phyloP scores from a whole-genome alignment of 2,888 invertebrate genomes.

The Polydrusus tereticollis region DNA sequence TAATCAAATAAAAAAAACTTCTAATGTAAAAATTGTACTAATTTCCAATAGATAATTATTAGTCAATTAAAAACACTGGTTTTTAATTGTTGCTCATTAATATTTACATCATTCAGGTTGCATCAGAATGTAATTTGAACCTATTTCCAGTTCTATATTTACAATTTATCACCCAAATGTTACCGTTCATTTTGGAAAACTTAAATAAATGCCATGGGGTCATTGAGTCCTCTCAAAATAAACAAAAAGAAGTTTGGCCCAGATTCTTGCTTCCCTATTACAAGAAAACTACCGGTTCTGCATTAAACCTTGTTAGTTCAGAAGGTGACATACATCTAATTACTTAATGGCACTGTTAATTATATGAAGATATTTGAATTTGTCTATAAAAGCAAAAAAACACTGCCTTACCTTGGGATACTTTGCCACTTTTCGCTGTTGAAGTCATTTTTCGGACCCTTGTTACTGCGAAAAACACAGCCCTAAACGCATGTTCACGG shows the following conservation, averaged over 20 bases:
- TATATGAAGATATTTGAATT: neutral
- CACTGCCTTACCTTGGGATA: constrained; percentile 44
- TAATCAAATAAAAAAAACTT: too few relatives aligned
- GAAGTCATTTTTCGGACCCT: constrained; percentile 46
- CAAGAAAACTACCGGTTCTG: neutral
- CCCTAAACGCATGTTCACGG: constrained; percentile 29
- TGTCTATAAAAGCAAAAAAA: constrained; percentile 1
- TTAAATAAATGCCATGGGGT: constrained; percentile 47
- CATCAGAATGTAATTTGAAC: neutral
- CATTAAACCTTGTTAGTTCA: neutral
- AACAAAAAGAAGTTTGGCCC: constrained; percentile 46
- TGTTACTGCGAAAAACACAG: constrained; percentile 29
- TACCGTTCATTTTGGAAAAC: constrained; percentile 25
- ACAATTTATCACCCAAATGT: neutral
- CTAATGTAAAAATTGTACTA: too few relatives aligned
- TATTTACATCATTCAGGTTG: neutral
- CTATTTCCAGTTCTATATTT: constrained; percentile 7
- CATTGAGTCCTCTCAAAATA: constrained; percentile 49
- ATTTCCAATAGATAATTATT: too few relatives aligned
- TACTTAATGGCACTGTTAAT: neutral
- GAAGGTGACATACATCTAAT: neutral
- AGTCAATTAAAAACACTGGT: neutral
- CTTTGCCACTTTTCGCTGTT: constrained; percentile 49
- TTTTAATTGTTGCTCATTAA: neutral
- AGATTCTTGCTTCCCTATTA: constrained; percentile 28